Evolutionary conservation across 2,888 invertebrate species (phyloP).

Genomic region (Sussaba pulchella): DNA sequence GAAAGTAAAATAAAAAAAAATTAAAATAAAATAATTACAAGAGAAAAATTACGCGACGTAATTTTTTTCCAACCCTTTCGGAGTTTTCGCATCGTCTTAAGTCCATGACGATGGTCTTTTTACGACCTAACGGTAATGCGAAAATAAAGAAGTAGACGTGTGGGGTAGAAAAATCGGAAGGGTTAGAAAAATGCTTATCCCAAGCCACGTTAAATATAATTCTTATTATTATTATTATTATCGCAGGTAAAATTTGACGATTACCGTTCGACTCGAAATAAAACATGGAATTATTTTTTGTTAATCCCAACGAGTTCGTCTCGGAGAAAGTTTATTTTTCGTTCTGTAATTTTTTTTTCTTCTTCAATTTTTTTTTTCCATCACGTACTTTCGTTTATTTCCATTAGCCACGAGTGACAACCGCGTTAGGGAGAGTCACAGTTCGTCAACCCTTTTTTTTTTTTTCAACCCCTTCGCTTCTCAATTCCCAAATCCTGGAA

Average conservation of each 20-base stretch:
- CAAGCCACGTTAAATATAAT: slow-evolving; percentile 17
- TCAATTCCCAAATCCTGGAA: slow-evolving; percentile 11
- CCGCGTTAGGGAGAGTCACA: slow-evolving; percentile 15
- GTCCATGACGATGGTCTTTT: too few relatives aligned
- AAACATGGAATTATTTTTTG: too few relatives aligned
- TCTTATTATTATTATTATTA: slow-evolving; percentile 29
- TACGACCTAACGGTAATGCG: slow-evolving; percentile 8
- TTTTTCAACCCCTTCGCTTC: slow-evolving; percentile 35
- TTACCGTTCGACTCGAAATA: too few relatives aligned
- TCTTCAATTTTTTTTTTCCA: slow-evolving; percentile 6
- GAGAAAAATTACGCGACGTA: too few relatives aligned
- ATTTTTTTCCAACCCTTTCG: too few relatives aligned
- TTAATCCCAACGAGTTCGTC: slow-evolving; percentile 25
- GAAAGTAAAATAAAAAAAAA: too few relatives aligned
- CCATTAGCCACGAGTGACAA: slow-evolving; percentile 23
- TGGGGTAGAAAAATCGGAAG: slow-evolving; percentile 8
- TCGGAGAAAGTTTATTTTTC: slow-evolving; percentile 39
- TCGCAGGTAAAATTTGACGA: slow-evolving; percentile 31
- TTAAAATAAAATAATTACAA: too few relatives aligned
- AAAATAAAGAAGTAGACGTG: neutral
- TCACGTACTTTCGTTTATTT: slow-evolving; percentile 17
- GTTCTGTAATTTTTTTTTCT: slow-evolving; percentile 9
- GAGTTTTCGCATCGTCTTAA: too few relatives aligned
- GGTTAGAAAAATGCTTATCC: slow-evolving; percentile 21
- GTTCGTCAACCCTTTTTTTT: slow-evolving; percentile 30